Base-by-base conservation (phyloP, 1,140 invertebrate species). In the Drosophila jambulina region DNA sequence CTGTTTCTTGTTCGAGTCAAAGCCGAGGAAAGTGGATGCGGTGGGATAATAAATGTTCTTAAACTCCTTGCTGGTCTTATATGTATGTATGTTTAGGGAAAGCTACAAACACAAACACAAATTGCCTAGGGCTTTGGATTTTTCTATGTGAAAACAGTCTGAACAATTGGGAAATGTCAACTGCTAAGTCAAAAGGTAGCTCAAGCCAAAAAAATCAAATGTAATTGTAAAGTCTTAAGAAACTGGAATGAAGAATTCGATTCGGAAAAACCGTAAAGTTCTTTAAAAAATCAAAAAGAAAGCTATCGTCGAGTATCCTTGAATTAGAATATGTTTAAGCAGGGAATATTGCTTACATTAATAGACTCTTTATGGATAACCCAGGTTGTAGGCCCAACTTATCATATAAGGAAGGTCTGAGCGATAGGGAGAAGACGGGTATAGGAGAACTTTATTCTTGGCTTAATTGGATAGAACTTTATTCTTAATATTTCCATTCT, bases 121-220 rank as follows among this genome's bases (percentile, higher is more conserved):
- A n/a, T 40, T 38, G 15, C 12, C 45, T 27, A 29, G 8, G 15
- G 13, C 27, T 29, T 46, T 46, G 3, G 38, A 34, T 59, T 64
- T 59, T 4, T 7, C 9, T 27, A 13, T 46, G 19, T 17, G 0
- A 29, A 29, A 10, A 5, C 7, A 13, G 38, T 56, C 9, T 49
- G 42, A 70, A 15, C 7, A 42, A n/a, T 59, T 36, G n/a, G 8
- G 10, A 58, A 49, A 51, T 32, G 53, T 27, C n/a, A 59, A 59
- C 53, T 59, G 23, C 1, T 9, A 29, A n/a, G 12, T 38, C 6
- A 34, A 34, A 53, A 34, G 7, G n/a, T 34, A 21, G 29, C 17
- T 49, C 34, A 2, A 10, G n/a, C 12, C 34, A 4, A 36, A 15
- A n/a, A 23, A 23, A 7, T 7, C 3, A 17, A 13, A 6, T 1